A percentile compares a stretch with the other conserved stretches of the same genome.
These are phyloP conservation scores for Epiperipatus broadwayi DNA, from an alignment of 2,888 invertebrate genomes.

Conservation along the genomic window DNA sequence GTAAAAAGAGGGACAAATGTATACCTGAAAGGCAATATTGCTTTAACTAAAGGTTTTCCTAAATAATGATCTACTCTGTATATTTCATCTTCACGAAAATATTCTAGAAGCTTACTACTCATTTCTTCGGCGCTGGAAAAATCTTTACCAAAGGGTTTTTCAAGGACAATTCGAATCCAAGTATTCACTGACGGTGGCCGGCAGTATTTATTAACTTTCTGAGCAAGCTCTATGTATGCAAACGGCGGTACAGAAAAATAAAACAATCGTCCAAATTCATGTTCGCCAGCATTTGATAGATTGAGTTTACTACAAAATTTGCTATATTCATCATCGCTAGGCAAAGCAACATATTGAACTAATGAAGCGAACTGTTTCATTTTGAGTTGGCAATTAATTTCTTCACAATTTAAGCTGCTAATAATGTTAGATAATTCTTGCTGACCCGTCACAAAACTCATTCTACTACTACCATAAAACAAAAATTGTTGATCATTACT, in stretches of 20 bases:
- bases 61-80: conserved; percentile 10
- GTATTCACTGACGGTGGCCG: conserved; percentile 17
- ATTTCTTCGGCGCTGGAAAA: conserved; percentile 15
- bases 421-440: conserved; percentile 20
- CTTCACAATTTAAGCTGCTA: conserved; percentile 19
- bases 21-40: conserved; percentile 27
- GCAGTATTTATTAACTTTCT: conserved; percentile 16
- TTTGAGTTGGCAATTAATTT: conserved; percentile 17
- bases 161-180: conserved; percentile 9
- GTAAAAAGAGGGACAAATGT: too few species aligned
- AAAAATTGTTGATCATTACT: conserved; percentile 19
- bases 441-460: conserved; percentile 18
- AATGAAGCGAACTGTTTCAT: conserved; percentile 22
- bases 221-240: conserved; percentile 19
- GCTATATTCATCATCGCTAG: too few species aligned
- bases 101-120: not conserved
- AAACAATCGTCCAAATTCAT: conserved; percentile 20
- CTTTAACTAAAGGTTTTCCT: conserved; percentile 23
- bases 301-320: conserved; percentile 19
- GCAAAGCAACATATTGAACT: conserved; percentile 20
- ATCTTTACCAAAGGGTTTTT: conserved; percentile 13
- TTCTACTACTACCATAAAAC: conserved; percentile 21
- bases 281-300: conserved; percentile 17
- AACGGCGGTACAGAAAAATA: conserved; percentile 25
- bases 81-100: conserved; percentile 7